Percentiles rank a stretch among this genome's conserved stretches.
Conservation (phyloP, 2,888 invertebrate genomes). For the Diloba caeruleocephala region DNA sequence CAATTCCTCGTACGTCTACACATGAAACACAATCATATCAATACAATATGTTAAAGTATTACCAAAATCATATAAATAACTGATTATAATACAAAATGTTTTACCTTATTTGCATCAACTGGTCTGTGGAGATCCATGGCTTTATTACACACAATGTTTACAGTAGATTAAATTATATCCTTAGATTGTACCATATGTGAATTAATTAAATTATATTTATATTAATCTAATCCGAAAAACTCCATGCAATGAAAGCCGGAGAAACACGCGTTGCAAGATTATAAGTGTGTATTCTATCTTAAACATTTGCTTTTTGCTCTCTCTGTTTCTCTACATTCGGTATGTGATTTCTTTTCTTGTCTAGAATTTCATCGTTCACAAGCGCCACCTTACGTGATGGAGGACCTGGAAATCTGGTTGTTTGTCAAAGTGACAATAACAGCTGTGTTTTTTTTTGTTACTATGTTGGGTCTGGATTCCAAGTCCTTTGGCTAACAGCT, state of each 20-base stretch:
- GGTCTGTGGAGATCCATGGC: constrained; percentile 85
- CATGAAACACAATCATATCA: constrained; percentile 57
- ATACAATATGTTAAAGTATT: constrained; percentile 29
- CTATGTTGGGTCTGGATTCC: too few relatives aligned
- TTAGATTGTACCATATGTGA: constrained; percentile 27
- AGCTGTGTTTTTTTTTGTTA: too few relatives aligned
- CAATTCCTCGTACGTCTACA: constrained; percentile 92
- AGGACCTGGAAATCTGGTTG: too few relatives aligned
- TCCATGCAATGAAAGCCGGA: constrained; percentile 32
- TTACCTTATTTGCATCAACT: constrained; percentile 85
- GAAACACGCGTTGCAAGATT: constrained; percentile 18
- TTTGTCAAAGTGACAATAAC: too few relatives aligned
- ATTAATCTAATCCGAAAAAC: constrained; percentile 31
- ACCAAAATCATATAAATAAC: constrained; percentile 28
- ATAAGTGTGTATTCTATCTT: background rate
- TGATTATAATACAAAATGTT: constrained; percentile 35
- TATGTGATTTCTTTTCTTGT: constrained; percentile 3
- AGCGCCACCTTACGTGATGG: background rate
- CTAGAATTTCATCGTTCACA: constrained; percentile 5
- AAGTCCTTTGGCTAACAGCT: too few relatives aligned
- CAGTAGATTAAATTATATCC: constrained; percentile 14
- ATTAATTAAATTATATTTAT: constrained; percentile 49
- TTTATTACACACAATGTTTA: constrained; percentile 32
- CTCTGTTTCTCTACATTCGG: constrained; percentile 2
- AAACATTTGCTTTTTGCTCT: constrained; percentile 4